Percentiles rank a stretch among this genome's conserved stretches.
Conservation (phyloP, 2,113 vertebrate species). For the Danio rerio region GRCz12tu NC_133178.1:22434501-22435000, state of each 20-base stretch:
- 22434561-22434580: background rate
- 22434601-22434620: background rate
- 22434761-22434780: no score
- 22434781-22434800: no score
- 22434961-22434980: no score
- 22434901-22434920: background rate
- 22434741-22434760: no score
- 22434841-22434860: background rate
- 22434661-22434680: no score
- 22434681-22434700: no score
- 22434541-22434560: background rate
- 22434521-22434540: background rate
- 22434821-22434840: background rate
- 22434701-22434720: no score
- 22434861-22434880: no score
- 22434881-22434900: background rate
- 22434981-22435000: background rate
- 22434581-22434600: background rate
- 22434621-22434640: background rate
- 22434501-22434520: background rate
- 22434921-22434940: background rate
- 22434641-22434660: background rate
- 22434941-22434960: background rate
- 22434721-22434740: no score
- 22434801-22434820: no score